Evolutionary conservation across 2,113 vertebrate genomes (phyloP).

Genomic region (Siniperca chuatsi): DNA sequence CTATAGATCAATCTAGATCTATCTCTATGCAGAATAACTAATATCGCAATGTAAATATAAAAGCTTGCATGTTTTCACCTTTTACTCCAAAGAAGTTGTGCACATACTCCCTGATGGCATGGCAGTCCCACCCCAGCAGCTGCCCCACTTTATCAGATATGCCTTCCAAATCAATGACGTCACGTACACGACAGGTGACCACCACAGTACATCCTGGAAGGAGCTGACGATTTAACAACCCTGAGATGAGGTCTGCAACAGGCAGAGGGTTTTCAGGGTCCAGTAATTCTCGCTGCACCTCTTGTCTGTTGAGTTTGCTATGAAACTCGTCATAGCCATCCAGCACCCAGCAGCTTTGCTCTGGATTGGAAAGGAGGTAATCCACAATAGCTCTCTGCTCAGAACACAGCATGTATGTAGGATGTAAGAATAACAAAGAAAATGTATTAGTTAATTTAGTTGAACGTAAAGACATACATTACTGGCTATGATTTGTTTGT

Average conservation of each 20-base stretch:
- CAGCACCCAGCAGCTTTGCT: conserved; percentile 87
- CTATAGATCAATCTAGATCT: background rate
- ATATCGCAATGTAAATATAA: background rate
- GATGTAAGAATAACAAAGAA: background rate
- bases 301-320: conserved; percentile 52
- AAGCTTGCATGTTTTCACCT: conserved; percentile 42
- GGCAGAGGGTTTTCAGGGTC: conserved; percentile 59
- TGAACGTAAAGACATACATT: background rate
- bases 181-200: conserved; percentile 88
- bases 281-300: background rate
- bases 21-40: background rate
- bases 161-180: conserved; percentile 77
- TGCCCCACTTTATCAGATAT: conserved; percentile 79
- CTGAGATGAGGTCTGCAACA: conserved; percentile 85
- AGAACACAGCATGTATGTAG: conserved; percentile 3
- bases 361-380: conserved; percentile 86
- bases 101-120: conserved; percentile 85
- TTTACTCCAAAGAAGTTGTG: conserved; percentile 82
- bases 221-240: conserved; percentile 85
- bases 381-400: conserved; percentile 79
- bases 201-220: conserved; percentile 90
- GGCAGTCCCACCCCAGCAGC: conserved; percentile 86
- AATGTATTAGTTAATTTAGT: background rate
- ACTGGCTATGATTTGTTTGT: background rate
- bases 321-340: conserved; percentile 93